phyloP scores from a whole-genome alignment of 2,797 vertebrate genomes.

The Novumbra hubbsi region DNA sequence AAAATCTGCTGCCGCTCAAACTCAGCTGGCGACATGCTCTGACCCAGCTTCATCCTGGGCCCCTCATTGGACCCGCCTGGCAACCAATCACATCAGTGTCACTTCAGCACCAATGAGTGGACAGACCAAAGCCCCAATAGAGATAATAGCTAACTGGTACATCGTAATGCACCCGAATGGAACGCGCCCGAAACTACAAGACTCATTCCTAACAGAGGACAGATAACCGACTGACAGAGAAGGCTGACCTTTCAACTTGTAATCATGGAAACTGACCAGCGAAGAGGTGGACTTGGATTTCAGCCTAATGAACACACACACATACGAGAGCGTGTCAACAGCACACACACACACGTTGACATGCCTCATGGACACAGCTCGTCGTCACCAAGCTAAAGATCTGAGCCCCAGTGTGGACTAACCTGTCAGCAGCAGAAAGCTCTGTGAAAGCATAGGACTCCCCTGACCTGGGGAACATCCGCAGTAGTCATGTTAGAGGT shows the following conservation, averaged over 20 bases:
- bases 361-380: background rate
- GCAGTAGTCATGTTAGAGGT: constrained; percentile 36
- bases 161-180: too few species aligned
- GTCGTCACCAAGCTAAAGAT: background rate
- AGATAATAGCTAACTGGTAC: too few species aligned
- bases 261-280: constrained; percentile 66
- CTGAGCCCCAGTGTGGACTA: constrained; percentile 42
- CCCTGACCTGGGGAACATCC: constrained; percentile 63
- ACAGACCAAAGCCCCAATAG: background rate
- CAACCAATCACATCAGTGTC: constrained; percentile 6
- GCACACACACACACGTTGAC: background rate
- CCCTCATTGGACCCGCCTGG: constrained; percentile 59
- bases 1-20: constrained; percentile 88
- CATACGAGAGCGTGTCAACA: background rate
- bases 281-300: constrained; percentile 86
- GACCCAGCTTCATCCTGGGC: constrained; percentile 53
- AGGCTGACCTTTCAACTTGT: constrained; percentile 73
- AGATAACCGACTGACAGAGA: background rate
- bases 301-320: constrained; percentile 64
- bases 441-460: constrained; percentile 64
- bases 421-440: constrained; percentile 74
- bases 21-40: constrained; percentile 75
- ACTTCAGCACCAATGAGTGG: background rate
- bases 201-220: background rate
- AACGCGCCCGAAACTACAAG: too few species aligned